Evolutionary conservation across 2,113 vertebrate genomes (phyloP).

Genomic region (Cyanocitta stelleri): DNA sequence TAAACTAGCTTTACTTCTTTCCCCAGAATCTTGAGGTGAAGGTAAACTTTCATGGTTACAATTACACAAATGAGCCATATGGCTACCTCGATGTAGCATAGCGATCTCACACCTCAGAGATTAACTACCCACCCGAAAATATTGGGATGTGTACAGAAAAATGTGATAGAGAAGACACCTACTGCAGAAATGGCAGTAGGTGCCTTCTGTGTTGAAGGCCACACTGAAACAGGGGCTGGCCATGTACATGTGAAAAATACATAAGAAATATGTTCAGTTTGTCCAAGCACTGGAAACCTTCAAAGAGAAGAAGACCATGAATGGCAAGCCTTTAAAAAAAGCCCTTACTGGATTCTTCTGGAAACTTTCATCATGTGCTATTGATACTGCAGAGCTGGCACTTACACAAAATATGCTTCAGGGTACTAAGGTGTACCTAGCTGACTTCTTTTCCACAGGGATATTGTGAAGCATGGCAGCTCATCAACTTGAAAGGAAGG

Average conservation of each 20-base stretch:
- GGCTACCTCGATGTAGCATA: background rate
- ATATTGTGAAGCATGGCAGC: background rate
- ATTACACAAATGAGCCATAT: background rate
- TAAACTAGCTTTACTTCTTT: background rate
- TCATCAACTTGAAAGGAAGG: background rate
- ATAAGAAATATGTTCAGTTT: background rate
- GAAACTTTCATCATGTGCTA: background rate
- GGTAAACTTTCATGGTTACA: background rate
- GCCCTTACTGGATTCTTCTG: background rate
- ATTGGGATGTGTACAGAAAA: background rate
- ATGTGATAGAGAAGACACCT: background rate
- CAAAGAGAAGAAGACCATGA: background rate
- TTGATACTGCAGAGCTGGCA: background rate
- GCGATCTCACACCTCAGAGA: background rate
- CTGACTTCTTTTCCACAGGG: background rate
- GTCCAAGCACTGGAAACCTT: background rate
- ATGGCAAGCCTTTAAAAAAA: background rate
- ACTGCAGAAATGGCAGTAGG: background rate
- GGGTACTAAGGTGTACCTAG: background rate
- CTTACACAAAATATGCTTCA: background rate
- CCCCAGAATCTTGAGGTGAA: background rate
- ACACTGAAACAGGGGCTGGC: background rate
- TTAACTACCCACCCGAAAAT: background rate
- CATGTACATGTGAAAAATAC: rapidly evolving
- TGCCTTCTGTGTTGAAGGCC: background rate